Percentiles rank a stretch among this genome's conserved stretches.
phyloP scores from a whole-genome alignment of 2,113 vertebrate genomes.

The Ornithorhynchus anatinus region DNA sequence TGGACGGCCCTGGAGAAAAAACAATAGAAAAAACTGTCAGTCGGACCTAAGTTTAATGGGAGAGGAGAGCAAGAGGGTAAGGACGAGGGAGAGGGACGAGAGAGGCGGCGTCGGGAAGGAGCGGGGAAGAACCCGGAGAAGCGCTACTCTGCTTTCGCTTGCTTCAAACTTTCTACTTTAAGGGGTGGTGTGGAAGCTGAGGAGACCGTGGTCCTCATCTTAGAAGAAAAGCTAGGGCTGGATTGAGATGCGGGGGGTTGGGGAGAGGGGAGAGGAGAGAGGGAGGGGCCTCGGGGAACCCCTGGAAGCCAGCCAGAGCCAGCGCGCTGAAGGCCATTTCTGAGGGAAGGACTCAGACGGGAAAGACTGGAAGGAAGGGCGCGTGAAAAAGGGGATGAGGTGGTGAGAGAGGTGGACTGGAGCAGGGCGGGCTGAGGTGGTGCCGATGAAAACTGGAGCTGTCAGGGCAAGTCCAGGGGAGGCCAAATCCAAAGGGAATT shows the following conservation, averaged over 20 bases:
- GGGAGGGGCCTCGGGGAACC: not conserved
- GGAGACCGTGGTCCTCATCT: too few relatives aligned
- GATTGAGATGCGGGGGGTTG: not conserved
- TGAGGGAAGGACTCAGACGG: not conserved
- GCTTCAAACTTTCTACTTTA: too few relatives aligned
- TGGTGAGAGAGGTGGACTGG: not conserved
- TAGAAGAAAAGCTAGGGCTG: too few relatives aligned
- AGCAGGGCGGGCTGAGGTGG: not conserved
- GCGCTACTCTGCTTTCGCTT: too few relatives aligned
- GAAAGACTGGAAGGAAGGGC: not conserved
- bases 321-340: not conserved
- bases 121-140: too few relatives aligned
- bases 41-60: slow-evolving; percentile 68
- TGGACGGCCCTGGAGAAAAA: slow-evolving; percentile 84
- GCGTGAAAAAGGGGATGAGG: not conserved
- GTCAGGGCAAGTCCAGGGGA: slow-evolving; percentile 9
- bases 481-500: slow-evolving; percentile 50
- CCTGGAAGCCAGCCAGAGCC: not conserved
- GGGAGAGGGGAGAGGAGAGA: slow-evolving; percentile 10
- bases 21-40: slow-evolving; percentile 84
- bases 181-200: not conserved
- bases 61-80: slow-evolving; percentile 48
- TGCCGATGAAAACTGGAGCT: not conserved
- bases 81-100: not conserved
- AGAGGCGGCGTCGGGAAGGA: slow-evolving; percentile 1